These are phyloP conservation scores for Urophycis tenuis DNA, from an alignment of 2,797 vertebrate species.

Conservation along the genomic window DNA sequence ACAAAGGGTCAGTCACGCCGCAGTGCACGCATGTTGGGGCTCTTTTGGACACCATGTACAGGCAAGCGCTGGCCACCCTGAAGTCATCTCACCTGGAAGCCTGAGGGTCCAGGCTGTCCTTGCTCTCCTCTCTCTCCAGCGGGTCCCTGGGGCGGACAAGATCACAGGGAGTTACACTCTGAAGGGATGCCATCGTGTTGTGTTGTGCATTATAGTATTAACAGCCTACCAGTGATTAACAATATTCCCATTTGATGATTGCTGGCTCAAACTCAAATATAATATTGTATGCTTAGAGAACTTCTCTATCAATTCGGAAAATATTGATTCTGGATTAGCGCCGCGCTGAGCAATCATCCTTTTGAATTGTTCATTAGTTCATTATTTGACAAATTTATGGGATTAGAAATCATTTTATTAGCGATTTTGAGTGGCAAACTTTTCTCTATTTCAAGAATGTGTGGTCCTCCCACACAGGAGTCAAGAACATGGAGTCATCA, in stretches of 20 bases:
- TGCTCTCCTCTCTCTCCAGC: constrained; percentile 95
- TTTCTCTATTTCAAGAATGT: not conserved
- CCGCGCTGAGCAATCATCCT: not conserved
- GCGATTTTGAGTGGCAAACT: not conserved
- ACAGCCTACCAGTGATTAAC: not conserved
- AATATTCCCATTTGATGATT: not conserved
- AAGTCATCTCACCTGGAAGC: constrained; percentile 75
- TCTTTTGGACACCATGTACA: not conserved
- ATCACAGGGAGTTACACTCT: constrained; percentile 25
- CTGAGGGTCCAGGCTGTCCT: constrained; percentile 87
- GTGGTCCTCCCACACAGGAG: not conserved
- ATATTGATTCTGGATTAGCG: constrained; percentile 4
- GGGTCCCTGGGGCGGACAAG: constrained; percentile 72
- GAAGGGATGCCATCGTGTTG: not conserved
- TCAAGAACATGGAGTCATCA: not conserved
- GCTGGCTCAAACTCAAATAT: not conserved
- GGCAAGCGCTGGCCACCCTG: constrained; percentile 10
- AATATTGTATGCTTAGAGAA: not conserved
- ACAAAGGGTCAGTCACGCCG: not conserved
- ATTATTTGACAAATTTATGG: not conserved
- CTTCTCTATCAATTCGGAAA: not conserved
- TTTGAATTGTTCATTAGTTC: not conserved
- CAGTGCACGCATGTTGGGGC: not conserved
- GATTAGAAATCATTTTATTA: not conserved
- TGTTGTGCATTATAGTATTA: not conserved